These are phyloP conservation scores for Sylvietta virens DNA, from an alignment of 2,113 vertebrate species.

Conservation along the genomic window DNA sequence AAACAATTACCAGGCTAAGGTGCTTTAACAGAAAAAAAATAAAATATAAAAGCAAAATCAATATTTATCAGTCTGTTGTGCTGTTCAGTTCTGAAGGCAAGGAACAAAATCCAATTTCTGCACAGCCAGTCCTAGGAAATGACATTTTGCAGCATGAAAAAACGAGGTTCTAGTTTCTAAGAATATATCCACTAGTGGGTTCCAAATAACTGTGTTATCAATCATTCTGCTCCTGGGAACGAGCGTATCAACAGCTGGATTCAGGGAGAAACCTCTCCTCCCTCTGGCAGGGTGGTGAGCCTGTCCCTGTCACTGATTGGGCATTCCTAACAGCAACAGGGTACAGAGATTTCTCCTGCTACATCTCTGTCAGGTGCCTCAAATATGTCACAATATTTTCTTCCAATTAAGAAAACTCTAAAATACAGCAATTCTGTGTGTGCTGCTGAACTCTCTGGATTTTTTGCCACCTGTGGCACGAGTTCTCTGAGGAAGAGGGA, in stretches of 20 bases:
- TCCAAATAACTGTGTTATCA: constrained; percentile 40
- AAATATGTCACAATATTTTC: neutral
- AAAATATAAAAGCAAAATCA: neutral
- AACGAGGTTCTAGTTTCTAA: constrained; percentile 34
- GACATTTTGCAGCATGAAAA: constrained; percentile 14
- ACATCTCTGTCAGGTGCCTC: neutral
- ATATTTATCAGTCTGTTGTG: neutral
- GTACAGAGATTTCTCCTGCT: neutral
- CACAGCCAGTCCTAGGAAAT: neutral
- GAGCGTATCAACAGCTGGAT: neutral
- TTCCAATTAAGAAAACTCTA: neutral
- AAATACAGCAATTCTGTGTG: neutral
- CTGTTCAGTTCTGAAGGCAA: neutral
- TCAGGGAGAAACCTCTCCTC: neutral
- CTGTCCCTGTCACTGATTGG: neutral
- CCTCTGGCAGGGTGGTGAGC: neutral
- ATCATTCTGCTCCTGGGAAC: constrained; percentile 6
- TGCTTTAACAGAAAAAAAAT: neutral
- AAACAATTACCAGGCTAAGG: neutral
- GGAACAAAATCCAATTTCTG: constrained; percentile 21
- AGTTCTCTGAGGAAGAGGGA: neutral
- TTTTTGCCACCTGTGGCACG: neutral
- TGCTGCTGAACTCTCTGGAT: neutral
- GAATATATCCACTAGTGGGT: neutral
- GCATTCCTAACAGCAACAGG: neutral